phyloP scores from a whole-genome alignment of 2,113 vertebrate species.

The Pollimyrus isidori region DNA sequence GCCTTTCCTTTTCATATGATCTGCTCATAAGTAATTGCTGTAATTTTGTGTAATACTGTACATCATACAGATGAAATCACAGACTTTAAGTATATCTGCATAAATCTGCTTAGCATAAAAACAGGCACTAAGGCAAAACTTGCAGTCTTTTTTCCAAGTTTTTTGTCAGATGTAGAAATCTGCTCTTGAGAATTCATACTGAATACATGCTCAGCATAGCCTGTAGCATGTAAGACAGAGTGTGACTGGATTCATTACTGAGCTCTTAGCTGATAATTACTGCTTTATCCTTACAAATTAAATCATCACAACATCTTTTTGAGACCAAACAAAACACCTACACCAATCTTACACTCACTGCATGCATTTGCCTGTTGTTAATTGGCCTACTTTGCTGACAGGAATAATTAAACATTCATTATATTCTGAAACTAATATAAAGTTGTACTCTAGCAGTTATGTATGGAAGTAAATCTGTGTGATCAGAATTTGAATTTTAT shows the following conservation, averaged over 20 bases:
- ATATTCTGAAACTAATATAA: not conserved
- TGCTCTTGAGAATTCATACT: conserved; percentile 8
- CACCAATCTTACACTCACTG: conserved; percentile 15
- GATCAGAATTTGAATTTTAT: no score
- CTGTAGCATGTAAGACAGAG: not conserved
- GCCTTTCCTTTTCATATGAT: not conserved
- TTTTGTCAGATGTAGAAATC: not conserved
- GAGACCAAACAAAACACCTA: conserved; percentile 23
- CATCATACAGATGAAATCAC: not conserved
- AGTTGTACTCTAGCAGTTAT: not conserved
- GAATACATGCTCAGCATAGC: conserved; percentile 14
- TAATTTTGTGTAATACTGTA: not conserved
- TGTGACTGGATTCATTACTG: not conserved
- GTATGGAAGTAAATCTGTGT: no score
- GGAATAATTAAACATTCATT: conserved; percentile 6
- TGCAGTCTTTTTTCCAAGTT: not conserved
- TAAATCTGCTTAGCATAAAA: conserved; percentile 7
- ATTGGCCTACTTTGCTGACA: conserved; percentile 10
- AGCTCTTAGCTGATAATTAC: conserved; percentile 14
- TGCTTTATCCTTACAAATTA: conserved; percentile 22
- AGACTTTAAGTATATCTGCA: not conserved
- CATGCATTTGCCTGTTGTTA: conserved; percentile 3
- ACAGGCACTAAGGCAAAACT: not conserved
- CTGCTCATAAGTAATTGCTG: not conserved
- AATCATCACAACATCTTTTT: conserved; percentile 29